These are phyloP conservation scores for Stratiomys singularior DNA, from an alignment of 2,888 invertebrate species.

Conservation along the genomic window DNA sequence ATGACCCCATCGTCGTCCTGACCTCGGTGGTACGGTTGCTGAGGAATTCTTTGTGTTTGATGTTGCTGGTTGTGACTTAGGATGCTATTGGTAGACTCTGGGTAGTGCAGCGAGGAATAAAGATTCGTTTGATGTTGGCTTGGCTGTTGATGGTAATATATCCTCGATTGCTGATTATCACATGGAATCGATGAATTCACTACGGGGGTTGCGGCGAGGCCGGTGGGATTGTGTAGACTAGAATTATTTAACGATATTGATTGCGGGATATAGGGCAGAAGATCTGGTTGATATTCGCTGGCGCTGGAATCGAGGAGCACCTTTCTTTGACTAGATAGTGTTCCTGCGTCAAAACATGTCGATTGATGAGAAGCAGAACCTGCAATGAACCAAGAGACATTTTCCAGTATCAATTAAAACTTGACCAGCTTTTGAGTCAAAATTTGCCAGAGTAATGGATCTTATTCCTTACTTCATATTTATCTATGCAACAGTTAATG, in stretches of 20 bases:
- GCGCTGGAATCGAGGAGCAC: constrained; percentile 52
- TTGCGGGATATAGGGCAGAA: constrained; percentile 55
- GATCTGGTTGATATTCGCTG: constrained; percentile 58
- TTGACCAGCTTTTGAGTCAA: too few species aligned
- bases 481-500: too few species aligned
- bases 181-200: constrained; percentile 54
- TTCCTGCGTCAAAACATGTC: constrained; percentile 50
- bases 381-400: constrained; percentile 40
- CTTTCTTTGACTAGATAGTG: constrained; percentile 51
- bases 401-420: too few species aligned
- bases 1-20: neutral
- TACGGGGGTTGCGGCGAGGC: constrained; percentile 52
- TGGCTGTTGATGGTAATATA: constrained; percentile 53
- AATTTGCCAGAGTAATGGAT: too few species aligned
- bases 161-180: constrained; percentile 41
- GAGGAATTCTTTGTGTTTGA: neutral
- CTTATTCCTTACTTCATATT: too few species aligned
- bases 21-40: constrained; percentile 3
- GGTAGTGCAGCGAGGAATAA: constrained; percentile 46
- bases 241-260: constrained; percentile 53
- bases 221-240: constrained; percentile 52
- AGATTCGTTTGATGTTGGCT: constrained; percentile 49
- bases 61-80: neutral
- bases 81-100: neutral
- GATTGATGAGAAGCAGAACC: constrained; percentile 54